Evolutionary conservation across 2,113 vertebrate genomes (phyloP).

Genomic region (Thalassarche chlororhynchos): DNA sequence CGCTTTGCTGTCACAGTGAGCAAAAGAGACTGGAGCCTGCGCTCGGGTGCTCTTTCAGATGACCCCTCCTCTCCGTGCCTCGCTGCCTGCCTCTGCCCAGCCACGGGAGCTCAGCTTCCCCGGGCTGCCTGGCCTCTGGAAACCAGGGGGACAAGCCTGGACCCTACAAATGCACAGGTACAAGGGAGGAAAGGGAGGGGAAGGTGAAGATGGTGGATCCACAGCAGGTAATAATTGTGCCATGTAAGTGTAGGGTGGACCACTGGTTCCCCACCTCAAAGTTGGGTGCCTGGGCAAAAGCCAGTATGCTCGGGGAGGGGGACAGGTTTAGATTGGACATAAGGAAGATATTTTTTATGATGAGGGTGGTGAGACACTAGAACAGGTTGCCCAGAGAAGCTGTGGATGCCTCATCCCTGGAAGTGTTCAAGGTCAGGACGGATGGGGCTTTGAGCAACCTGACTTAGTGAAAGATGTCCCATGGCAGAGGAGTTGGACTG

Average conservation of each 20-base stretch:
- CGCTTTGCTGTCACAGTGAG: slow-evolving; percentile 43
- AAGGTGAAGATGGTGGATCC: not conserved
- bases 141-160: not conserved
- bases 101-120: slow-evolving; percentile 44
- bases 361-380: not conserved
- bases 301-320: not conserved
- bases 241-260: not conserved
- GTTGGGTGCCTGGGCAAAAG: not conserved
- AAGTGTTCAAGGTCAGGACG: not conserved
- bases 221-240: not conserved
- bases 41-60: slow-evolving; percentile 52
- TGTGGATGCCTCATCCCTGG: not conserved
- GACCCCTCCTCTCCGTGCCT: slow-evolving; percentile 56
- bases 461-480: not conserved
- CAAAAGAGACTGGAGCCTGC: slow-evolving; percentile 38
- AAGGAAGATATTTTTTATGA: not conserved
- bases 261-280: not conserved
- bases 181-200: not conserved
- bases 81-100: slow-evolving; percentile 19
- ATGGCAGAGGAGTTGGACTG: not conserved
- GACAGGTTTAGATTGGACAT: not conserved
- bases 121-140: not conserved
- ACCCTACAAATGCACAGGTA: not conserved
- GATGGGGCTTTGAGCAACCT: not conserved
- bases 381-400: not conserved